A percentile compares a stretch with the other conserved stretches of the same genome.
phyloP scores from a whole-genome alignment of 2,797 vertebrate species.

The Eulemur mongoz region DNA sequence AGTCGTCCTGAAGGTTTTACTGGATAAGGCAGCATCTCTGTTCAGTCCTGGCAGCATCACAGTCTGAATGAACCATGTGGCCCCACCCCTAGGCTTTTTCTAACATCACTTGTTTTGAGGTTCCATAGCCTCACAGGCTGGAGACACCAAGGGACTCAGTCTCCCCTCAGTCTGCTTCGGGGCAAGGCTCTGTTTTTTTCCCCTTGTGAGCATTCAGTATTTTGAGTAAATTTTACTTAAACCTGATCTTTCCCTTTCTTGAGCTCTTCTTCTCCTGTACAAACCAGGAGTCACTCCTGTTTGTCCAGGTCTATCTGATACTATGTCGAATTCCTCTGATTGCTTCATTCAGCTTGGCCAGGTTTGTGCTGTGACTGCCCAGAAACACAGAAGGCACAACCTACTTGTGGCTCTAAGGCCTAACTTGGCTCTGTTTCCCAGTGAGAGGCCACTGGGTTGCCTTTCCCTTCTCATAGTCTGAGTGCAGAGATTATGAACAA shows the following conservation, averaged over 20 bases:
- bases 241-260: background rate
- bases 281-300: no score
- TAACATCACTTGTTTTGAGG: background rate
- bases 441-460: rapidly evolving
- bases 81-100: background rate
- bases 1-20: background rate
- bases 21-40: background rate
- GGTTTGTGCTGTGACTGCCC: background rate
- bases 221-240: background rate
- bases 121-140: background rate
- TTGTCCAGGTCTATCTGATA: background rate
- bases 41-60: background rate
- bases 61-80: background rate
- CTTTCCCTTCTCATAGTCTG: background rate
- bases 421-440: background rate
- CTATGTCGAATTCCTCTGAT: background rate
- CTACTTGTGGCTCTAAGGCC: background rate
- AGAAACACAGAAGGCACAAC: background rate
- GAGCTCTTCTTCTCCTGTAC: background rate
- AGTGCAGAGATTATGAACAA: background rate
- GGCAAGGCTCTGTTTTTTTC: background rate
- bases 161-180: background rate
- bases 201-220: background rate
- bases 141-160: background rate
- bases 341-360: no score